These are phyloP conservation scores for Blastomussa wellsi DNA, from an alignment of 92 coral and sea anemone genomes.

Conservation along the genomic window DNA sequence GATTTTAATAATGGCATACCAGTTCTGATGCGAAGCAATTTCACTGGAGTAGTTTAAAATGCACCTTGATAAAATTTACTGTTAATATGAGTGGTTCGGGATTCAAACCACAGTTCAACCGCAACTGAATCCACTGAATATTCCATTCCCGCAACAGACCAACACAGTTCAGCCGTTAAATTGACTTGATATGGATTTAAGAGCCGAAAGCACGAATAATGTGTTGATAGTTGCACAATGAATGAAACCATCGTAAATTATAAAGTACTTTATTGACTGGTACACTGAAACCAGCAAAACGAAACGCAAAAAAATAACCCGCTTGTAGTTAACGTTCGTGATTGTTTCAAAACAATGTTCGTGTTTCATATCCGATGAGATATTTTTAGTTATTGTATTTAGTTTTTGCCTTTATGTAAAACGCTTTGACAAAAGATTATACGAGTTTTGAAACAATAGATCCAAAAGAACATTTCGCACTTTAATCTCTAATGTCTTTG, in stretches of 20 bases:
- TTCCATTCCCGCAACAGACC: background rate
- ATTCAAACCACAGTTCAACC: background rate
- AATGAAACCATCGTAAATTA: background rate
- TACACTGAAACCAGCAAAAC: too few species aligned
- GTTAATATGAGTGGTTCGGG: background rate
- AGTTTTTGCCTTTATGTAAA: background rate
- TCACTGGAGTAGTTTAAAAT: background rate
- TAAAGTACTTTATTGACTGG: too few species aligned
- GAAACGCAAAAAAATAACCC: background rate
- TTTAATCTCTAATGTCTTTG: background rate
- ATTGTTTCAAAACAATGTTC: background rate
- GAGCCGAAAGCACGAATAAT: background rate
- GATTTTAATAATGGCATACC: background rate
- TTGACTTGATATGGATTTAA: background rate
- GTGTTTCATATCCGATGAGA: background rate
- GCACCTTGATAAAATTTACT: background rate
- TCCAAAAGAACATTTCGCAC: background rate
- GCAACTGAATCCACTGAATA: background rate
- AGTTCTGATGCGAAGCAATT: background rate
- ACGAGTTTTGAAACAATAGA: constrained; percentile 24
- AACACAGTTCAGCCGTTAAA: background rate
- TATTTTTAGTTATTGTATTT: constrained; percentile 10
- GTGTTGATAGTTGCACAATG: background rate
- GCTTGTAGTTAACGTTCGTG: constrained; percentile 33
- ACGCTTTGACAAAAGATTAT: background rate